Base-by-base conservation (phyloP, 2,113 vertebrate species). In the Neodon shergylaensis region DNA sequence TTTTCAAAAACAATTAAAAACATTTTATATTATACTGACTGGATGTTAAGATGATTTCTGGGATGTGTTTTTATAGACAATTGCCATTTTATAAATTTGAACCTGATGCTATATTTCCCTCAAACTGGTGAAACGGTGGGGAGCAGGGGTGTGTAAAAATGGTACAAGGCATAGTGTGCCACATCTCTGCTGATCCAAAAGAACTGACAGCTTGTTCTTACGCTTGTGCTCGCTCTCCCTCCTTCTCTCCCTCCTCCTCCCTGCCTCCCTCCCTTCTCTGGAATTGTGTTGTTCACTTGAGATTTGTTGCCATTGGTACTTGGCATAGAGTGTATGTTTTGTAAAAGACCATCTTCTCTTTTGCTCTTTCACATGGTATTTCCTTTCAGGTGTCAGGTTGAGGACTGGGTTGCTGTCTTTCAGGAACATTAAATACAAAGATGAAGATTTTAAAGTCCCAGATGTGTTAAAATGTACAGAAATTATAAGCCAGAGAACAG, bases 1-100 rank as follows among this genome's bases (percentile, higher is more conserved):
- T 99, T 99, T 99, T 99, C 99, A 99, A 99, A 99, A 99, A 99
- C 99, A 98, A 99, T 99, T 98, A 99, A 99, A 99, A 99, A 98
- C 98, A 99, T 99, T 99, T 99, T 99, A 99, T 99, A 99, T 99
- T 98, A 99, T 98, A 97, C 95, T 88, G 10, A 95, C 94, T 97
- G 97, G 92, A 81, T 94, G 76, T 93, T 95, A 93, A 96, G 88
- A 63, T 98, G 85, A 68, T 97, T 97, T 97, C 39, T 92, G 94
- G 49, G 17, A 4, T 88, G 10, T 47, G 1, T 88, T 88, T 92
- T 94, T 88, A n/a, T n/a, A 39, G 86, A 24, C 6, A 33, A 33
- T 63, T 85, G 76, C 54, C 58, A 33, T 94, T 92, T 91, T 97
- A 33, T 49, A 86, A 77, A 74, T 79, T 72, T n/a, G 31, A 49